A percentile compares a stretch with the other conserved stretches of the same genome.
phyloP scores from a whole-genome alignment of 2,888 invertebrate species.

The Drosophila engyochracea region DNA sequence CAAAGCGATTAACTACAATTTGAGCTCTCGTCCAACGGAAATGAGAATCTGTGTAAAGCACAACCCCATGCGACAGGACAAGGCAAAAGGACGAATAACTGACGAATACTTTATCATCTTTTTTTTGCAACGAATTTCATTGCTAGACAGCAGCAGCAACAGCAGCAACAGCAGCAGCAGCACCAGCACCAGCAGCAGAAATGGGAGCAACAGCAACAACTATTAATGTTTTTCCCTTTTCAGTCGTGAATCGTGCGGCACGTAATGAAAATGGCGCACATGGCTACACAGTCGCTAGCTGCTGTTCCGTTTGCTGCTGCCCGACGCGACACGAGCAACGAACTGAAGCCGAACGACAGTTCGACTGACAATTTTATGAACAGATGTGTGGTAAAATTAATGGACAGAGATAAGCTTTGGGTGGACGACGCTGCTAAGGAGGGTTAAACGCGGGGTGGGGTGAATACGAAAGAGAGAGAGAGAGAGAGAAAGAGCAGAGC shows the following conservation, averaged over 20 bases:
- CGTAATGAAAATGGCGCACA: conserved; percentile 82
- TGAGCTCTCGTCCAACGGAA: conserved; percentile 35
- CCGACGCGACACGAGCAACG: conserved; percentile 58
- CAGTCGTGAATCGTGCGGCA: conserved; percentile 37
- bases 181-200: conserved; percentile 24
- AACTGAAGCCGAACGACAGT: conserved; percentile 74
- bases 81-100: conserved; percentile 36
- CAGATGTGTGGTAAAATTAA: conserved; percentile 81
- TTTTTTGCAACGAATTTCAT: conserved; percentile 34
- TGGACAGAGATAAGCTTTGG: conserved; percentile 79
- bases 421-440: conserved; percentile 36
- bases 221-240: conserved; percentile 52
- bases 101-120: conserved; percentile 50
- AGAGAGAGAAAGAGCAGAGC: neutral
- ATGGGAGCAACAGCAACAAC: conserved; percentile 53
- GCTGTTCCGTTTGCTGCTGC: conserved; percentile 35
- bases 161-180: conserved; percentile 2
- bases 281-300: conserved; percentile 31
- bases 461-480: conserved; percentile 9
- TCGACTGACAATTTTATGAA: conserved; percentile 81
- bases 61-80: conserved; percentile 3
- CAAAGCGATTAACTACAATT: conserved; percentile 55
- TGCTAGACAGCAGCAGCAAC: conserved; percentile 22
- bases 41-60: conserved; percentile 47
- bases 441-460: conserved; percentile 58